Evolutionary conservation across 1,140 invertebrate species (phyloP).

Genomic region (Centruroides vittatus): DNA sequence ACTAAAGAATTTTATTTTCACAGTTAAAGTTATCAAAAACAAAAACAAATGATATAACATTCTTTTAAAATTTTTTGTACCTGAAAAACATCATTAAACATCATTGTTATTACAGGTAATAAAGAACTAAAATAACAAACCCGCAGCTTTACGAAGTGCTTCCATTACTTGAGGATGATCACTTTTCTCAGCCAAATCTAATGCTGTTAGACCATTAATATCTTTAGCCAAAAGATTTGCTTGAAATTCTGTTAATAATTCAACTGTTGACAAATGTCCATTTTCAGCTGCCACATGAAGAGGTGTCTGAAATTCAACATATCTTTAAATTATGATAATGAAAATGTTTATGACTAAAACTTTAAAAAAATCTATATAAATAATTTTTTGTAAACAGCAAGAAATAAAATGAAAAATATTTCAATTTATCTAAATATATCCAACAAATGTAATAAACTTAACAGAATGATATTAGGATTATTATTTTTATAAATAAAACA

Average conservation of each 20-base stretch:
- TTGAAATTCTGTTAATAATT: slow-evolving; percentile 47
- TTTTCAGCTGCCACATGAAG: slow-evolving; percentile 66
- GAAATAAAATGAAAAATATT: background rate
- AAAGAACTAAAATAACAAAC: slow-evolving; percentile 30
- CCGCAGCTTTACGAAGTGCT: slow-evolving; percentile 49
- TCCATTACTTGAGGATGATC: slow-evolving; percentile 48
- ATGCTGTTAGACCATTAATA: slow-evolving; percentile 47
- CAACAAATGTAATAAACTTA: no score
- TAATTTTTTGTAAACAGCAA: slow-evolving; percentile 1
- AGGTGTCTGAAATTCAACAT: slow-evolving; percentile 44
- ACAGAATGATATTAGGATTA: no score
- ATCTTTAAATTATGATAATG: background rate
- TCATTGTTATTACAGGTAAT: no score
- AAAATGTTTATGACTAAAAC: slow-evolving; percentile 2
- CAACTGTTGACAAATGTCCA: slow-evolving; percentile 55
- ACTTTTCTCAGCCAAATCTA: slow-evolving; percentile 57
- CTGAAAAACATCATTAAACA: no score
- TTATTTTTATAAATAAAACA: no score
- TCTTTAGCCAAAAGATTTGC: slow-evolving; percentile 49
- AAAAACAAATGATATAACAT: no score
- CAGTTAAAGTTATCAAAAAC: no score
- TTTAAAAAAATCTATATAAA: background rate
- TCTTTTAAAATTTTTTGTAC: no score
- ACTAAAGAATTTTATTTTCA: no score
- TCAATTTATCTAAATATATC: no score